Evolutionary conservation across 2,113 vertebrate species (phyloP).

Genomic region (Gymnobelideus leadbeateri): DNA sequence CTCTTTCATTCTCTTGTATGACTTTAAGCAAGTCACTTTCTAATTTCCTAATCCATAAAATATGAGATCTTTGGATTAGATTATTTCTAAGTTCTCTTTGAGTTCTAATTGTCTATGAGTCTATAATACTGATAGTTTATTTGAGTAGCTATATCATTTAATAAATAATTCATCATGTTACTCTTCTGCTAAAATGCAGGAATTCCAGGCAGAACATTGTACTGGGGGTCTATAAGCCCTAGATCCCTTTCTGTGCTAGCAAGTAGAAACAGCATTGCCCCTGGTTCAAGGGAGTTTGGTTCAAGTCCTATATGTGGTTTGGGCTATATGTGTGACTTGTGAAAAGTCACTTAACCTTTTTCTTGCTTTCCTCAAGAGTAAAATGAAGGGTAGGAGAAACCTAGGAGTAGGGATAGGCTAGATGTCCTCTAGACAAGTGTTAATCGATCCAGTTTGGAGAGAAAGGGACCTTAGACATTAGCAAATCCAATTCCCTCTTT

Average conservation of each 20-base stretch:
- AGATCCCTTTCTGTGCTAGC: not conserved
- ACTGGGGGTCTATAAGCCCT: not conserved
- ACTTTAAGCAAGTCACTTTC: not conserved
- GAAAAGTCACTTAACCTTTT: not conserved
- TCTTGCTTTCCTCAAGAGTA: not conserved
- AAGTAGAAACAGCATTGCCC: not conserved
- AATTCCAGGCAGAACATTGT: not conserved
- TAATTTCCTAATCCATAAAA: not conserved
- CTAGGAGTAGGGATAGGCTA: not conserved
- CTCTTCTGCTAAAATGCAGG: not conserved
- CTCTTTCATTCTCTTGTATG: not conserved
- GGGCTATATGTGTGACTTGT: not conserved
- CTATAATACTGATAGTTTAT: not conserved
- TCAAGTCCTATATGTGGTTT: not conserved
- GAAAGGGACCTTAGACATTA: not conserved
- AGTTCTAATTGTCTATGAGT: not conserved
- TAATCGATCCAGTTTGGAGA: not conserved
- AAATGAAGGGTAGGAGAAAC: not conserved
- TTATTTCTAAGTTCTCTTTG: not conserved
- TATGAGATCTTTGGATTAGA: too few species aligned
- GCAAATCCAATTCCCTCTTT: not conserved
- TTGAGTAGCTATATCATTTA: not conserved
- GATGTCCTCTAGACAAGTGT: not conserved
- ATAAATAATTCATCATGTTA: not conserved
- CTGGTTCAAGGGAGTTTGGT: not conserved